Evolutionary conservation across 1,140 invertebrate species (phyloP), one percentile per base, ranked within the genome.

Genomic region (Brevipalpus yothersi): DNA sequence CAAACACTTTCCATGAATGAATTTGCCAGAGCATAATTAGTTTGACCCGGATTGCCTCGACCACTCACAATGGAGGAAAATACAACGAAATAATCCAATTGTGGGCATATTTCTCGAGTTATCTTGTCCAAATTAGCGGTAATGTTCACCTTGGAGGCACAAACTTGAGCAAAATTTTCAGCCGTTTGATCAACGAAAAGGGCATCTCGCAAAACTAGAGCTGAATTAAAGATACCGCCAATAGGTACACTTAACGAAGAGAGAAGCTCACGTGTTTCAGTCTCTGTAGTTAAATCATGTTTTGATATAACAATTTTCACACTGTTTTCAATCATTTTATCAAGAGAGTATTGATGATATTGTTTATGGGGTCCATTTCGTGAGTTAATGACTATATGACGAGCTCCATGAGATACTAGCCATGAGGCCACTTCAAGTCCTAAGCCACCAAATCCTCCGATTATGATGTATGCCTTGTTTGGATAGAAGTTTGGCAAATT

Each of bases 201-300:
- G 21, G 80, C 83, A 72, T 96, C 91, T 12, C 80, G 72, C 5
- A 96, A 71, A 17, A 82, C 78, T 63, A 80, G 85, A 15, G 92
- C 91, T 60, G 96, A 73, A 71, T 97, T 90, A 72, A 96, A 96
- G 53, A 96, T 82, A 59, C 87, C 91, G 57, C 87, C 92, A 60
- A 95, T 78, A 10, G 86, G 80, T 9, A 82, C 86, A 66, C 78
- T 75, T 67, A 78, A 75, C 15, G 72, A 75, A 21, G 82, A 78
- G 4, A 40, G n/a, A 2, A 62, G 39, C 2, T 23, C 31, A 13
- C 78, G 71, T 62, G 76, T 76, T 9, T 85, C 81, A 19, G 84
- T 84, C 4, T 72, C 72, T 0, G 77, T 79, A 2, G 76, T 75
- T 13, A 82, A 60, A 75, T 85, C 63, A 73, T 78, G 42, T 3